Evolutionary conservation across 1,140 invertebrate species (phyloP).

Genomic region (Papilio helenus): DNA sequence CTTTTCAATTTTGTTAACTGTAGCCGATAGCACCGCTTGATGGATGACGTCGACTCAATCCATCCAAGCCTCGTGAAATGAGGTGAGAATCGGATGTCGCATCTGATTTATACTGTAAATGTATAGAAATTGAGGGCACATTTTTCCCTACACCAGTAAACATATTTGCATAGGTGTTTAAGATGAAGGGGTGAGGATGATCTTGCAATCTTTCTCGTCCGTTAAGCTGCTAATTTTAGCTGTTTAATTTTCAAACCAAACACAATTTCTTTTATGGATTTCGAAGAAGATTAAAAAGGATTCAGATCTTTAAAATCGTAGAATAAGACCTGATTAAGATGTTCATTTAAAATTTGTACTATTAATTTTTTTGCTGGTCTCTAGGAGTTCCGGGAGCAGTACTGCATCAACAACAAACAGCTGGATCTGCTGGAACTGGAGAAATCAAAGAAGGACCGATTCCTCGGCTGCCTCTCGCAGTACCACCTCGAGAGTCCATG

Average conservation of each 20-base stretch:
- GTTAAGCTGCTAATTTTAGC: too few species aligned
- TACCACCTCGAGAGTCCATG: constrained; percentile 86
- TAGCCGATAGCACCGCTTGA: constrained; percentile 41
- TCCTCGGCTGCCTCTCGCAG: constrained; percentile 93
- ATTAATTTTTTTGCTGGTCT: constrained; percentile 18
- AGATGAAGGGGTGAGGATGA: too few species aligned
- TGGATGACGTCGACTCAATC: constrained; percentile 38
- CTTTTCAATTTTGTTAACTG: constrained; percentile 38
- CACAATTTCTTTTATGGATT: too few species aligned
- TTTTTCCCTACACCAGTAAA: not conserved
- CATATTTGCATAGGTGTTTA: not conserved
- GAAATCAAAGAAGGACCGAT: constrained; percentile 86
- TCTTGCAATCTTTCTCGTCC: too few species aligned
- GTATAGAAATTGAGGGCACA: not conserved
- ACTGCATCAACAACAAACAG: constrained; percentile 96
- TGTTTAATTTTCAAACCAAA: too few species aligned
- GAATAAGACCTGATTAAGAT: too few species aligned
- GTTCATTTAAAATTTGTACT: not conserved
- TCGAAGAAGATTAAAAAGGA: too few species aligned
- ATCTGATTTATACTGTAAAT: not conserved
- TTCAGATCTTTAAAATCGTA: too few species aligned
- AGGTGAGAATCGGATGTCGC: not conserved
- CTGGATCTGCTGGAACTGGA: constrained; percentile 92
- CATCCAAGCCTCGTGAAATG: constrained; percentile 12
- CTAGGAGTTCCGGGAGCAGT: constrained; percentile 86